Conservation (phyloP, 2,113 vertebrate genomes). For the Grus americana region DNA sequence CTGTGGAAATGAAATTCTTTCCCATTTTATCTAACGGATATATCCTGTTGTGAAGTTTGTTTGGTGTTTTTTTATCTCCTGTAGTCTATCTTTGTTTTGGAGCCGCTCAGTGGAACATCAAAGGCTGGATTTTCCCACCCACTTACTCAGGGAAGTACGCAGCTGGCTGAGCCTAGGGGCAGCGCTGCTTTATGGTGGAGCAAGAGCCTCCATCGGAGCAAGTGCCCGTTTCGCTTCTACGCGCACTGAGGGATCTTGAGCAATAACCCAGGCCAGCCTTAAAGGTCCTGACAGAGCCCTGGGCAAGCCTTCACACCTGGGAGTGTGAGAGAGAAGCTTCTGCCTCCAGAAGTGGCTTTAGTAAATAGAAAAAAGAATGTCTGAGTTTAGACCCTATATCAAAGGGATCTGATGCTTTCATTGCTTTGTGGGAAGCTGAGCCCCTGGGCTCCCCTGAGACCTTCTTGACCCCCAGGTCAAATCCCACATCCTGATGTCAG, state of each 20-base stretch:
- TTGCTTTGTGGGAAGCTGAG: not conserved
- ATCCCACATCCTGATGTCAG: rapidly evolving
- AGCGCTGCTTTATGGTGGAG: rapidly evolving
- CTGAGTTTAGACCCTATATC: rapidly evolving
- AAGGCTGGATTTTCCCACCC: slow-evolving; percentile 24
- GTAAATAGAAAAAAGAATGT: not conserved
- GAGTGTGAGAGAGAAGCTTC: not conserved
- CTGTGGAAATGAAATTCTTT: not conserved
- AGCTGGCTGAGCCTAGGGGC: not conserved
- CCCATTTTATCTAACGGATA: not conserved
- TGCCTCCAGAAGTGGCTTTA: not conserved
- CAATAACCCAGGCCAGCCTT: not conserved
- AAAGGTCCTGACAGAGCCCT: not conserved
- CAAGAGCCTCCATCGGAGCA: not conserved
- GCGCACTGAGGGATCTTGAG: not conserved
- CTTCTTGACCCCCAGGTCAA: not conserved
- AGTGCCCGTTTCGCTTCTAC: not conserved
- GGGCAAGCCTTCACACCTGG: not conserved
- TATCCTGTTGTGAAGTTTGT: slow-evolving; percentile 2
- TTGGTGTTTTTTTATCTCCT: slow-evolving; percentile 30
- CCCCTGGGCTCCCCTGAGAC: not conserved
- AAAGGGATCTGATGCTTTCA: not conserved
- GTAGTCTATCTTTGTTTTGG: slow-evolving; percentile 15
- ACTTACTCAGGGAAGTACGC: not conserved
- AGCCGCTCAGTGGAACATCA: slow-evolving; percentile 12